Evolutionary conservation across 2,797 vertebrate genomes (phyloP).

Genomic region (Dipus sagitta): DNA sequence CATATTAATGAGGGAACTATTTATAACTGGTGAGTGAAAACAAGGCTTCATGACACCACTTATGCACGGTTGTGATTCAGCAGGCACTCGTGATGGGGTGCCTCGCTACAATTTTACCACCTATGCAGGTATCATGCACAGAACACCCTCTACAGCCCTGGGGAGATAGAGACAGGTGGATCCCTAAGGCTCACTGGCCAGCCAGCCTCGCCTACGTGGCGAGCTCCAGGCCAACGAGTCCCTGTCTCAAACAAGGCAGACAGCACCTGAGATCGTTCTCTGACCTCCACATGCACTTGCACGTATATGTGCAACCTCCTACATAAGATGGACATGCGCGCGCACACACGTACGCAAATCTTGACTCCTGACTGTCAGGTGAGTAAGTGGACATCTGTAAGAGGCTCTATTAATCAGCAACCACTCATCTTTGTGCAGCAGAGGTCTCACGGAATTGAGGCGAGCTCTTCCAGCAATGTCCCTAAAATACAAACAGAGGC

Average conservation of each 20-base stretch:
- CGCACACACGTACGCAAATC: not conserved
- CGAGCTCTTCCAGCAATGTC: not conserved
- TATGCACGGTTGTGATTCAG: not conserved
- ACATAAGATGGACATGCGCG: too few relatives aligned
- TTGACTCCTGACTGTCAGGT: not conserved
- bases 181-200: too few relatives aligned
- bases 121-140: accelerated
- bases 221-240: too few relatives aligned
- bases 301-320: too few relatives aligned
- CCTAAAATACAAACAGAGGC: not conserved
- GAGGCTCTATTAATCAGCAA: not conserved
- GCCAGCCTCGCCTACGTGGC: too few relatives aligned
- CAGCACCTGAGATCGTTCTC: too few relatives aligned
- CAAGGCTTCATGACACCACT: not conserved
- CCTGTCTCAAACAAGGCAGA: too few relatives aligned
- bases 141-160: not conserved
- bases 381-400: not conserved
- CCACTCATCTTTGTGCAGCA: not conserved
- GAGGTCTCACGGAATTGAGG: not conserved
- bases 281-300: too few relatives aligned
- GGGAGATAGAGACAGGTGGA: too few relatives aligned
- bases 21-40: not conserved
- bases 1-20: not conserved
- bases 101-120: not conserved
- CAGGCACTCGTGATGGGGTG: not conserved